Conservation (phyloP, 1,140 invertebrate genomes). For the Drosophila elegans region DNA sequence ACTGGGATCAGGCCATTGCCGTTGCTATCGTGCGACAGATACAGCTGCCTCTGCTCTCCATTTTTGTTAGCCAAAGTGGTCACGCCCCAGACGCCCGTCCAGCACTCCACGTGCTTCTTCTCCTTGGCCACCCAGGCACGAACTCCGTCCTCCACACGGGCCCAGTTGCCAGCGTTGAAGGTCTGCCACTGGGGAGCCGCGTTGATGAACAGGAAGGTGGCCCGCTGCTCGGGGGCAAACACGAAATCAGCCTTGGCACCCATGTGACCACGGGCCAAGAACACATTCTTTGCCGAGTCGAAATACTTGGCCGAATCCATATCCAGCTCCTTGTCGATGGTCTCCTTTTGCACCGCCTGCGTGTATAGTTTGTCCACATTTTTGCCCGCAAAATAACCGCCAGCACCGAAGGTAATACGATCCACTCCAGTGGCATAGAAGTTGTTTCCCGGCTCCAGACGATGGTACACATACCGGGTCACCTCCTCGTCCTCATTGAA, state of each 20-base stretch:
- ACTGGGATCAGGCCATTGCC: constrained; percentile 84
- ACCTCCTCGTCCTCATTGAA: constrained; percentile 75
- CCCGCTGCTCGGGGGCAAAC: constrained; percentile 86
- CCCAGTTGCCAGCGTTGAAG: constrained; percentile 88
- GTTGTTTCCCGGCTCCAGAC: constrained; percentile 60
- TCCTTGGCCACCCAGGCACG: constrained; percentile 75
- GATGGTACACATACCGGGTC: constrained; percentile 82
- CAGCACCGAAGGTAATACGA: constrained; percentile 69
- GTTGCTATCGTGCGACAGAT: constrained; percentile 84
- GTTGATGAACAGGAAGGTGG: constrained; percentile 88
- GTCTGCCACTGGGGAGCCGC: constrained; percentile 87
- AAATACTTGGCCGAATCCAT: constrained; percentile 56
- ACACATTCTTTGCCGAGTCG: constrained; percentile 70
- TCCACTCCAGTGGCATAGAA: constrained; percentile 73
- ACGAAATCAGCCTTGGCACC: constrained; percentile 88
- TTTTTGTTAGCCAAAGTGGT: constrained; percentile 85
- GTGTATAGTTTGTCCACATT: constrained; percentile 79
- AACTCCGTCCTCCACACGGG: constrained; percentile 82
- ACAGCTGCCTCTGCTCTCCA: constrained; percentile 84
- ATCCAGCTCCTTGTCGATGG: constrained; percentile 69
- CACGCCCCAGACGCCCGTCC: constrained; percentile 86
- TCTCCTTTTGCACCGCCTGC: constrained; percentile 62
- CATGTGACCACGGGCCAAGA: constrained; percentile 88
- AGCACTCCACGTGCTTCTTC: constrained; percentile 85
- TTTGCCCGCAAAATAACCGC: constrained; percentile 70